phyloP scores from a whole-genome alignment of 2,797 vertebrate species.

The Centroberyx gerrardi region DNA sequence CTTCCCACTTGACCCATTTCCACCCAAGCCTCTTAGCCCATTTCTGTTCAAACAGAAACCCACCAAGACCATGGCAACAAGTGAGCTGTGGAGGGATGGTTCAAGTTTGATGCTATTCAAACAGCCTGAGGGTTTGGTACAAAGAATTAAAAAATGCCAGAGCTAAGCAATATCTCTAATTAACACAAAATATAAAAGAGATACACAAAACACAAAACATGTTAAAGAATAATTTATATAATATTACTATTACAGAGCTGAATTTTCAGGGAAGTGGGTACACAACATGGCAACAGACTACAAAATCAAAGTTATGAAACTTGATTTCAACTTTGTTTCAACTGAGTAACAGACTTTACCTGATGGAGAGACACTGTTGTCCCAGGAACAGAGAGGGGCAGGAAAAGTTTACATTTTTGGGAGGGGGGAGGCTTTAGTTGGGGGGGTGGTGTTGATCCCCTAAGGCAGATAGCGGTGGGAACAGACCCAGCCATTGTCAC shows the following conservation, averaged over 20 bases:
- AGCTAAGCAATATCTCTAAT: neutral
- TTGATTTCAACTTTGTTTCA: too few species aligned
- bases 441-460: constrained; percentile 13
- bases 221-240: too few species aligned
- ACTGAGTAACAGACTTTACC: neutral
- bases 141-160: neutral
- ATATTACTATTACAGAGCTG: too few species aligned
- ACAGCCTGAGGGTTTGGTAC: neutral
- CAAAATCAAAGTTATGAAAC: too few species aligned
- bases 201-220: too few species aligned
- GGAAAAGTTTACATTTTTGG: neutral
- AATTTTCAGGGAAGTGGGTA: too few species aligned
- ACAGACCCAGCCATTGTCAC: constrained; percentile 74
- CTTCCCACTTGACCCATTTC: constrained; percentile 65
- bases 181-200: neutral
- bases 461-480: constrained; percentile 34
- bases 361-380: neutral
- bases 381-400: neutral
- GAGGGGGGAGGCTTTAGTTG: neutral
- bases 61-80: constrained; percentile 12
- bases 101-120: neutral
- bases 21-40: constrained; percentile 5
- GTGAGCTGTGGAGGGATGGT: neutral
- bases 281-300: too few species aligned
- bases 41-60: constrained; percentile 28